These are phyloP conservation scores for Azemiops feae DNA, from an alignment of 2,113 vertebrate genomes.

Conservation along the genomic window DNA sequence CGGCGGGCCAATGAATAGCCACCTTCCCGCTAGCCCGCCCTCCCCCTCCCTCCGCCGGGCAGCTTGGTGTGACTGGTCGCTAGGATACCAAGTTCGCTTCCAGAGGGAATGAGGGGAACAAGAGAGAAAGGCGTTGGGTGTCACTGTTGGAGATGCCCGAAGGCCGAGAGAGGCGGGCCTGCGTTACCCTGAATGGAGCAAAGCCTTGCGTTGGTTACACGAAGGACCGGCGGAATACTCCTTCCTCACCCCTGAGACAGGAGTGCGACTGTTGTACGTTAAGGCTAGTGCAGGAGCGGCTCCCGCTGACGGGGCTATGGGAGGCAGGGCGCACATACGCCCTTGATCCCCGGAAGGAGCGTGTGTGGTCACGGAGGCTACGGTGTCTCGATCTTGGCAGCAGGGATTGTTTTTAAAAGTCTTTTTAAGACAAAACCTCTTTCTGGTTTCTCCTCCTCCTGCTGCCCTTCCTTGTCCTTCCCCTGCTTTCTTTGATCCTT, in stretches of 20 bases:
- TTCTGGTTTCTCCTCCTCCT: not conserved
- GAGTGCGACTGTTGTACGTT: not conserved
- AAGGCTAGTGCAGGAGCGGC: not conserved
- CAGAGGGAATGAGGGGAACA: not conserved
- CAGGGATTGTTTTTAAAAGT: not conserved
- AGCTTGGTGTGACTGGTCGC: constrained; percentile 3
- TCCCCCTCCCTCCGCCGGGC: not conserved
- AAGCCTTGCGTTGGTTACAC: not conserved
- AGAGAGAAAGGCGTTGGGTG: not conserved
- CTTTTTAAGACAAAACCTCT: not conserved
- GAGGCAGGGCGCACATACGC: no score
- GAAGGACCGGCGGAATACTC: no score
- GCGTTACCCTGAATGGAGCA: not conserved
- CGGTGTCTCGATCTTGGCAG: not conserved
- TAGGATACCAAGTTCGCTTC: not conserved
- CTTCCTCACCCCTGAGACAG: no score
- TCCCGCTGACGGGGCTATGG: not conserved
- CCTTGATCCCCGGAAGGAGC: no score
- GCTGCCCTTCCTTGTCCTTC: not conserved
- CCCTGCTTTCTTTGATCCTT: not conserved
- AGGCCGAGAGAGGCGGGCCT: not conserved
- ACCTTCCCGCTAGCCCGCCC: not conserved
- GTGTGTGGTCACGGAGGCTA: not conserved
- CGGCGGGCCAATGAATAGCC: not conserved
- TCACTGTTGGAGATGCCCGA: not conserved